These are phyloP conservation scores for Brachionichthys hirsutus DNA, from an alignment of 2,113 vertebrate genomes.

Conservation along the genomic window DNA sequence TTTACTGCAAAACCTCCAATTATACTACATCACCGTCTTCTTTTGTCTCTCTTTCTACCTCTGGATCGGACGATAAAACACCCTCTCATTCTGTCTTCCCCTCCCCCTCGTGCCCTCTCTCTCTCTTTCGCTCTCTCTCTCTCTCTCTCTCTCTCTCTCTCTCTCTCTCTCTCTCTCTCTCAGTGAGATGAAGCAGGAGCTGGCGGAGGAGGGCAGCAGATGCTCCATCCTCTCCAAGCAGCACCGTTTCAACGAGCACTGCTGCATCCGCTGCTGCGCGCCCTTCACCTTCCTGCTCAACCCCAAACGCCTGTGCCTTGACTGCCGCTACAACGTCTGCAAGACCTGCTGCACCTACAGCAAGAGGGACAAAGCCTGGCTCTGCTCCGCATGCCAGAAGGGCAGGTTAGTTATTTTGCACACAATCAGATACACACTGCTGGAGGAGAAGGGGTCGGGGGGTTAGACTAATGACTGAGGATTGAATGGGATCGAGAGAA, in stretches of 20 bases:
- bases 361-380: conserved; percentile 88
- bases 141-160: conserved; percentile 30
- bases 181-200: conserved; percentile 96
- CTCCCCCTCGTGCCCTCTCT: conserved; percentile 21
- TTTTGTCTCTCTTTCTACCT: conserved; percentile 41
- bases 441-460: conserved; percentile 6
- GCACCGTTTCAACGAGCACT: conserved; percentile 91
- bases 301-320: conserved; percentile 86
- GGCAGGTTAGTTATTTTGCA: conserved; percentile 82
- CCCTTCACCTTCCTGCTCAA: conserved; percentile 97
- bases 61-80: conserved; percentile 55
- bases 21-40: conserved; percentile 51
- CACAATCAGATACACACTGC: conserved; percentile 8
- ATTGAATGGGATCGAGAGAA: conserved; percentile 40
- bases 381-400: conserved; percentile 92
- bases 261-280: conserved; percentile 95
- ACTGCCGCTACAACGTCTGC: conserved; percentile 95
- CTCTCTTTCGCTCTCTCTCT: conserved; percentile 19
- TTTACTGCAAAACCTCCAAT: conserved; percentile 50
- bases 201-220: conserved; percentile 92
- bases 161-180: conserved; percentile 34
- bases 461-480: conserved; percentile 35
- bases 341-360: conserved; percentile 90
- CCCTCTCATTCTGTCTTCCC: conserved; percentile 30
- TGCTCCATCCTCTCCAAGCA: conserved; percentile 93